phyloP scores from a whole-genome alignment of 2,888 invertebrate species.

The Trachelus stipa region DNA sequence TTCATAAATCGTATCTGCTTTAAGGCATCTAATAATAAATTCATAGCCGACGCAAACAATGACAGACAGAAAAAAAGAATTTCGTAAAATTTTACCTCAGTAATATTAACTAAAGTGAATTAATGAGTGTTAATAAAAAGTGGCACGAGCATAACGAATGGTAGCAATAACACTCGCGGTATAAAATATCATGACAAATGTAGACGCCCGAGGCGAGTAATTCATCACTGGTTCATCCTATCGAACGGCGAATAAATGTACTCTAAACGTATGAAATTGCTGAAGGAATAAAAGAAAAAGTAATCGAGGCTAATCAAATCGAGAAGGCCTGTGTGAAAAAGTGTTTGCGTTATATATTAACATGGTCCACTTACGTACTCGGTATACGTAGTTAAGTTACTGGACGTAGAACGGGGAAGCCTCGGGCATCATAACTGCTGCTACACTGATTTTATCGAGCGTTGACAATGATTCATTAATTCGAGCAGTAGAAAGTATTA shows the following conservation, averaged over 20 bases:
- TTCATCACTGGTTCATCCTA: not conserved
- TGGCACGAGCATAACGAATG: not conserved
- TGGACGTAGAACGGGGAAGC: not conserved
- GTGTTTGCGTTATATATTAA: not conserved
- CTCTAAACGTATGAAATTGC: not conserved
- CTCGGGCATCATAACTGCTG: not conserved
- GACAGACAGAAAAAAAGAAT: no score
- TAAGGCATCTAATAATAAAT: not conserved
- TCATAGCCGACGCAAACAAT: not conserved
- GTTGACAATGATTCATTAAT: slow-evolving; percentile 8
- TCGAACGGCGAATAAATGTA: not conserved
- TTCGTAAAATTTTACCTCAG: not conserved
- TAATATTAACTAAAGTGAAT: not conserved
- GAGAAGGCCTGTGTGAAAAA: not conserved
- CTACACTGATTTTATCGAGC: slow-evolving; percentile 1
- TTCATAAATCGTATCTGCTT: not conserved
- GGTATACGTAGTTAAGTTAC: not conserved
- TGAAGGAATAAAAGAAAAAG: not conserved
- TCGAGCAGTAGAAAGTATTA: not conserved
- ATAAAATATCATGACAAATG: not conserved
- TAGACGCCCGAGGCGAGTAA: not conserved
- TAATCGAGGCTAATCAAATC: not conserved
- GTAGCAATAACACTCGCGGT: not conserved
- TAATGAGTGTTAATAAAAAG: not conserved
- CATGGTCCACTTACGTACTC: not conserved